Evolutionary conservation across 64 coral and sea anemone species (phyloP), one percentile per base, ranked within the genome.

Genomic region (Montipora sp.): DNA sequence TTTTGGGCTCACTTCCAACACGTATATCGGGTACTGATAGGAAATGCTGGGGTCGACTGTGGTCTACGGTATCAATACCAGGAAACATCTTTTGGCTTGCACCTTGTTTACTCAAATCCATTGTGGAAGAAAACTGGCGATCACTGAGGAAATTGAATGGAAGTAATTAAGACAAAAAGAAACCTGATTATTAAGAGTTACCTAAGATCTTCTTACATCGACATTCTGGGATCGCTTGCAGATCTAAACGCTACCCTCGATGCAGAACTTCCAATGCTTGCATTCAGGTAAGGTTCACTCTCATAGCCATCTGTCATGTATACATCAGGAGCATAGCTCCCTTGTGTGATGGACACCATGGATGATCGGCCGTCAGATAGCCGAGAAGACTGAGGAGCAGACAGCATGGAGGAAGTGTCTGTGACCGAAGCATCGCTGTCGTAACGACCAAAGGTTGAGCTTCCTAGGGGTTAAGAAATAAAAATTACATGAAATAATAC

Each of bases 351-450:
- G 9, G 95, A 96, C 8, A 96, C 48, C 43, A 85, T 84, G 19
- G 95, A 96, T 16, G 95, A 96, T n/a, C 95, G 88, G 16, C 95
- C 95, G 65, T 96, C 95, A 59, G 95, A 97, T 24, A 97, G 81
- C 57, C 94, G 51, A 15, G 95, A 97, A 1, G 91, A 93, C 49
- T 51, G 92, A 53, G 89, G 92, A 51, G 92, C 95, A 48, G 95
- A 97, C 83, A 92, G 66, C 23, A 79, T 87, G 0, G 95, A 97
- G 2, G 95, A 97, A 13, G 91, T 89, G 66, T 93, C 86, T 15
- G 95, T 91, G 2, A 97, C 79, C 20, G 95, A 97, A 9, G 79
- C 74, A 48, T 94, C 92, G 57, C 95, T 97, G 77, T 83, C 92
- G 84, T 91, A 97, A 79, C 83, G 95, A 22, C 79, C 75, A 78